These are phyloP conservation scores for Drosophila prosaltans DNA, from an alignment of 1,140 invertebrate genomes.

Conservation along the genomic window DNA sequence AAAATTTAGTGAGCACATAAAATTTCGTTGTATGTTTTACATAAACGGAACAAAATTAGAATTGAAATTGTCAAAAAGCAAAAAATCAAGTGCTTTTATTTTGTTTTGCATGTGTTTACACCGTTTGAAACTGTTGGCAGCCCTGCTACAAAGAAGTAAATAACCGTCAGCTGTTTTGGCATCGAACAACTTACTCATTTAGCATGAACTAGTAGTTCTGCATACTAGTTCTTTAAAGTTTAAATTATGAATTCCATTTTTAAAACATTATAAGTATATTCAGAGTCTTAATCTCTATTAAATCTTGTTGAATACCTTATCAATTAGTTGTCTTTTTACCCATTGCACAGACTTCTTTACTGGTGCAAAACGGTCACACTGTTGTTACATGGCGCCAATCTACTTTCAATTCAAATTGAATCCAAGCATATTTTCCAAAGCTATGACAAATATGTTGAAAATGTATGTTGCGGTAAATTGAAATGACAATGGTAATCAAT, in stretches of 20 bases:
- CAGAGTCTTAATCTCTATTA: no score
- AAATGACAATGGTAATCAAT: conserved; percentile 48
- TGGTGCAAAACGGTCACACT: background rate
- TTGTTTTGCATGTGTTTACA: background rate
- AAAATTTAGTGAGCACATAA: background rate
- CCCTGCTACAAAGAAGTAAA: background rate
- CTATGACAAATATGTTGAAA: conserved; percentile 5
- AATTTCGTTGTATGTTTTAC: background rate
- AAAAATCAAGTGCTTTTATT: background rate
- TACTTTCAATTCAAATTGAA: background rate
- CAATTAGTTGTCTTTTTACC: no score
- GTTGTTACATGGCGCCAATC: background rate
- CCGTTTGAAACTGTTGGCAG: background rate
- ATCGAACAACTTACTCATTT: background rate
- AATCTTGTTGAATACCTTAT: no score
- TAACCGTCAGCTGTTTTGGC: background rate
- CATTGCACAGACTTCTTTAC: no score
- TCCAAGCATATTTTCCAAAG: background rate
- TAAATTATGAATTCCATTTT: no score
- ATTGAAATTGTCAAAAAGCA: background rate
- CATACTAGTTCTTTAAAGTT: background rate
- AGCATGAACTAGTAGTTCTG: background rate
- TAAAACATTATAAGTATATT: no score
- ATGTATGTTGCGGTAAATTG: conserved; percentile 34
- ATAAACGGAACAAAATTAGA: background rate